A percentile compares a stretch with the other conserved stretches of the same genome.
Conservation (phyloP, 2,888 invertebrate genomes). For the Melipona bicolor region DNA sequence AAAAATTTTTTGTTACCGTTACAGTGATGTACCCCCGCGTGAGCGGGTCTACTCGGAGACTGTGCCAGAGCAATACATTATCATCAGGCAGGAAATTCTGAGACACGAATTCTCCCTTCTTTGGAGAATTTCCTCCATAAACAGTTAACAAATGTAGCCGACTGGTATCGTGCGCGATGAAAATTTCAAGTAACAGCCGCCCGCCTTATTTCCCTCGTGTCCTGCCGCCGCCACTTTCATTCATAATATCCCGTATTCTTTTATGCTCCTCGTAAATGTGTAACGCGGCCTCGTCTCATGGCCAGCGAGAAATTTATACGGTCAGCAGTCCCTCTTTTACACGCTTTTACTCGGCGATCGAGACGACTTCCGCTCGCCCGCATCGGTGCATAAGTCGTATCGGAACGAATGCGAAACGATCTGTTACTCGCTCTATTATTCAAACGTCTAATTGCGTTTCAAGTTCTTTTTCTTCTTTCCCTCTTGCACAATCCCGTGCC, state of each 20-base stretch:
- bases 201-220: slow-evolving; percentile 73
- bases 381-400: slow-evolving; percentile 2
- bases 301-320: slow-evolving; percentile 43
- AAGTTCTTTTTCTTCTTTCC: not conserved
- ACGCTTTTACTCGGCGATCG: slow-evolving; percentile 10
- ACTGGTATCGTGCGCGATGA: slow-evolving; percentile 38
- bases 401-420: not conserved
- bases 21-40: no score
- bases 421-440: slow-evolving; percentile 15
- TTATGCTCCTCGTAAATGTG: slow-evolving; percentile 61
- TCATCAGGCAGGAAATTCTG: not conserved
- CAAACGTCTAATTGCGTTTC: slow-evolving; percentile 30
- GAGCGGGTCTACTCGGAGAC: not conserved
- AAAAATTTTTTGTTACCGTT: no score
- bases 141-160: slow-evolving; percentile 60
- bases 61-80: not conserved
- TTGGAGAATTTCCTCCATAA: slow-evolving; percentile 17
- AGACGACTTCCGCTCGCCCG: not conserved
- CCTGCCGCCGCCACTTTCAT: slow-evolving; percentile 69
- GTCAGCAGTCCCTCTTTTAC: slow-evolving; percentile 33
- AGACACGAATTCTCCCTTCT: not conserved
- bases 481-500: no score
- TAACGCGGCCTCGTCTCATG: slow-evolving; percentile 40
- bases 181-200: slow-evolving; percentile 58
- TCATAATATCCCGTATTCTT: slow-evolving; percentile 73